Base-by-base conservation (phyloP, 1,140 invertebrate species). In the Drosophila kikkawai region DNA sequence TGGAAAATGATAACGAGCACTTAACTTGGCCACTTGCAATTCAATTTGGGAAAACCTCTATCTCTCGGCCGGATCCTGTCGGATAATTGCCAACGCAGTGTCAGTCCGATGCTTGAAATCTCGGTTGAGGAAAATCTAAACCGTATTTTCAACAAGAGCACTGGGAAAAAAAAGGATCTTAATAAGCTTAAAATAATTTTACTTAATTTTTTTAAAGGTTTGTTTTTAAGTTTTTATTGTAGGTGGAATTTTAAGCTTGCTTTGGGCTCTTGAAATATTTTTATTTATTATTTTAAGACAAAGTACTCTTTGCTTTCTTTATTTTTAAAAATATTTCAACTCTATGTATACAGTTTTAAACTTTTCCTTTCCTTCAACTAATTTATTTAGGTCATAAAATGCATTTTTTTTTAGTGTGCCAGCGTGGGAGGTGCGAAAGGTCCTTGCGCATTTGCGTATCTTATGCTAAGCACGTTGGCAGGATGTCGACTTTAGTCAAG, bases 391-490 rank as follows among this genome's bases (percentile, higher is more conserved):
- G 9, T 6, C 5, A 37, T 2, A 6, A 15, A 22, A 11, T 6
- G 4, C 1, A n/a, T n/a, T 3, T 15, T 22, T 56, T 55, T 13
- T 13, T 3, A 56, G 36, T 26, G 53, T 9, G 5, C 3, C 4
- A n/a, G 19, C 36, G 19, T n/a, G 5, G 53, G 15, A n/a, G 36
- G 11, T 17, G 39, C 11, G 11, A 32, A 9, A 32, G 58, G 48
- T 42, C 32, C 47, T 50, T 37, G 74, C 57, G 65, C 66, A 88
- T 83, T 83, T 88, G 73, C 70, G 45, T 74, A 60, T 70, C 73
- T 77, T 80, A 87, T 88, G 84, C 84, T 60, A 67, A 78, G 84
- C 84, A 87, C 84, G 84, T 75, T 79, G 76, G 65, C 67, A 57
- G 48, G 58, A 71, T 73, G 69, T 75, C 47, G 66, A 68, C 76